These are phyloP conservation scores for Sinelater perroti DNA, from an alignment of 2,888 invertebrate genomes.

Conservation along the genomic window DNA sequence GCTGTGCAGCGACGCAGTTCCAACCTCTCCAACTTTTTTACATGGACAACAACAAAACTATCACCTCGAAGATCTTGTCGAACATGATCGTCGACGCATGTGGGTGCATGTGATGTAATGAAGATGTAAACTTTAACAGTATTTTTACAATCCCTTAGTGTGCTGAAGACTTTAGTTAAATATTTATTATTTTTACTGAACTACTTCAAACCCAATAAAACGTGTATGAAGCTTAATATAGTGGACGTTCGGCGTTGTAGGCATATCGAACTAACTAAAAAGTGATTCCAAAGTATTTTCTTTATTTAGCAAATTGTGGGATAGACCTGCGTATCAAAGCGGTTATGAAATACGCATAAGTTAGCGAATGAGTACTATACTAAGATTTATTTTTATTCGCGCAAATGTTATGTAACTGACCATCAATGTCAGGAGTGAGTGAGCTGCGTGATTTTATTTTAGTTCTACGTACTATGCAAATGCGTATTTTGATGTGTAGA, in stretches of 20 bases:
- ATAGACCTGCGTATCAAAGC: too few species aligned
- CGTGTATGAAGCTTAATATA: too few species aligned
- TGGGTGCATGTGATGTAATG: slow-evolving; percentile 76
- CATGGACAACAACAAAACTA: slow-evolving; percentile 79
- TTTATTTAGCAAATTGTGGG: slow-evolving; percentile 66
- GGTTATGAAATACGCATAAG: too few species aligned
- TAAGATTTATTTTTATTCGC: too few species aligned
- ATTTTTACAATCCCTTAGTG: slow-evolving; percentile 24
- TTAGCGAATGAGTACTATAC: too few species aligned
- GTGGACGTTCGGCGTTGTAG: too few species aligned
- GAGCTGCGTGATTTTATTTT: slow-evolving; percentile 22
- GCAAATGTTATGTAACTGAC: too few species aligned
- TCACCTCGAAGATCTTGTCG: slow-evolving; percentile 80
- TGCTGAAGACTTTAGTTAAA: slow-evolving; percentile 5
- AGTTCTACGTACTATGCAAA: too few species aligned
- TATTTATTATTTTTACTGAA: slow-evolving; percentile 7
- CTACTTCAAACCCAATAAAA: background rate
- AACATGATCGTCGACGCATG: slow-evolving; percentile 94
- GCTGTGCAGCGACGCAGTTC: slow-evolving; percentile 87
- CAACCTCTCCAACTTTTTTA: slow-evolving; percentile 82
- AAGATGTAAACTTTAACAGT: slow-evolving; percentile 33
- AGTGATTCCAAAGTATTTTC: slow-evolving; percentile 22
- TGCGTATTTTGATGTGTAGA: too few species aligned
- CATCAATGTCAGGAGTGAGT: background rate
- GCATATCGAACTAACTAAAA: too few species aligned